A percentile compares a stretch with the other conserved stretches of the same genome.
These are phyloP conservation scores for Ctenopoma multispine DNA, from an alignment of 2,797 vertebrate genomes.

Conservation along the genomic window DNA sequence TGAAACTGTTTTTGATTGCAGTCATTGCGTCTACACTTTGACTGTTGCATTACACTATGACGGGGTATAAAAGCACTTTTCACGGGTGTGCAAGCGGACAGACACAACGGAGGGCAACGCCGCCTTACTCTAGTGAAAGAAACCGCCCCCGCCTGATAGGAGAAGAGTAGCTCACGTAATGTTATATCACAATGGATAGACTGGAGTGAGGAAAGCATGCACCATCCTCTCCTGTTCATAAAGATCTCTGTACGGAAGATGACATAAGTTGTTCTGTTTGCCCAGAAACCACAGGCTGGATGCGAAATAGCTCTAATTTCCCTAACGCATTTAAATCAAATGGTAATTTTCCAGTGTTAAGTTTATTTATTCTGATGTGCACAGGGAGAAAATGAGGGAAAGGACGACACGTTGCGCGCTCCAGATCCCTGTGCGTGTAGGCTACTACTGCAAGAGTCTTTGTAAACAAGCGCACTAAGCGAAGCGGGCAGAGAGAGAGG, in stretches of 20 bases:
- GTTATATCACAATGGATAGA: conserved; percentile 31
- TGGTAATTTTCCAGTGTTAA: background rate
- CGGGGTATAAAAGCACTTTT: conserved; percentile 11
- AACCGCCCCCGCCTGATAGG: conserved; percentile 39
- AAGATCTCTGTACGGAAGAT: conserved; percentile 20
- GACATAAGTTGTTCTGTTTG: conserved; percentile 40
- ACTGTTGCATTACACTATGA: conserved; percentile 5
- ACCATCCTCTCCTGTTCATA: background rate
- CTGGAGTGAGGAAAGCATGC: conserved; percentile 29
- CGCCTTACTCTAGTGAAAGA: conserved; percentile 36
- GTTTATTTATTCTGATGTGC: background rate
- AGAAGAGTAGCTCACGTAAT: conserved; percentile 41
- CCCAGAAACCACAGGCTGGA: conserved; percentile 35
- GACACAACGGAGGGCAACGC: conserved; percentile 36
- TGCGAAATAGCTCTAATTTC: background rate
- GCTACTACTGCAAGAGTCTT: conserved; percentile 55
- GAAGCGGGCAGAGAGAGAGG: conserved; percentile 3
- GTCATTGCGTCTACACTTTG: conserved; percentile 4
- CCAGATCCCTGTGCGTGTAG: conserved; percentile 44
- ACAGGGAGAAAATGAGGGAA: background rate
- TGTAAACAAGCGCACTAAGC: conserved; percentile 70
- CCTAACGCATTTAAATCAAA: background rate
- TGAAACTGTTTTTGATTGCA: background rate
- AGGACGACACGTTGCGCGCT: conserved; percentile 36
- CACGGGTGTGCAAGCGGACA: conserved; percentile 26